Conservation (phyloP, 1,140 invertebrate species). For the Drosophila bocqueti region DNA sequence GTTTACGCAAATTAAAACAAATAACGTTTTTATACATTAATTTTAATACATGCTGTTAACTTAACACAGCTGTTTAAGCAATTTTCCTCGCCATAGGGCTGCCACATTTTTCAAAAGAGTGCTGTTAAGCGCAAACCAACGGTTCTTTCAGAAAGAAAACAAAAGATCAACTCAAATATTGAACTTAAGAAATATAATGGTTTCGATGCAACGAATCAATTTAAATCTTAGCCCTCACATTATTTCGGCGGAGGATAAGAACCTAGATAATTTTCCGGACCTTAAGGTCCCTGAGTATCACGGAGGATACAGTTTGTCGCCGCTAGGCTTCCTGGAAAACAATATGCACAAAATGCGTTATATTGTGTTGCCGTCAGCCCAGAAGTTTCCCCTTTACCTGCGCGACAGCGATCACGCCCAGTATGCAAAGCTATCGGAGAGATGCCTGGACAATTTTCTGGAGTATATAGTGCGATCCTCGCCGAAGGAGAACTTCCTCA, state of each 20-base stretch:
- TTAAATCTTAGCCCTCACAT: conserved; percentile 23
- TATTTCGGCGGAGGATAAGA: conserved; percentile 3
- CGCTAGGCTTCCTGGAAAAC: conserved; percentile 32
- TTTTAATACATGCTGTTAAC: too few species aligned
- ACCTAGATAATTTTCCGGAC: conserved; percentile 12
- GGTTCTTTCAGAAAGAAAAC: conserved; percentile 1
- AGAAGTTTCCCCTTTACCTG: conserved; percentile 28
- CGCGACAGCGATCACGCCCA: neutral
- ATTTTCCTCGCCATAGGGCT: too few species aligned
- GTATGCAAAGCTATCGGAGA: neutral
- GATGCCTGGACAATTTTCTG: conserved; percentile 51
- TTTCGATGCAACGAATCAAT: neutral
- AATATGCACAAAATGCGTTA: conserved; percentile 11
- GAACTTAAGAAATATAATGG: neutral
- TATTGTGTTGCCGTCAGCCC: neutral
- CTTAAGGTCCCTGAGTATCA: conserved; percentile 9
- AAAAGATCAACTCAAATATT: neutral
- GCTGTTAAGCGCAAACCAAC: conserved; percentile 3
- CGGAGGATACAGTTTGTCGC: conserved; percentile 50
- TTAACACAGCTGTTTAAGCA: too few species aligned
- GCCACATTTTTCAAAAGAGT: neutral
- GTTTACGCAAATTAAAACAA: too few species aligned
- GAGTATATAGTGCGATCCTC: conserved; percentile 17
- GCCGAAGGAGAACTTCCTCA: neutral
- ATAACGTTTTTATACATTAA: too few species aligned